Base-by-base conservation (phyloP, 2,888 invertebrate species). In the Isotomurus palustris region DNA sequence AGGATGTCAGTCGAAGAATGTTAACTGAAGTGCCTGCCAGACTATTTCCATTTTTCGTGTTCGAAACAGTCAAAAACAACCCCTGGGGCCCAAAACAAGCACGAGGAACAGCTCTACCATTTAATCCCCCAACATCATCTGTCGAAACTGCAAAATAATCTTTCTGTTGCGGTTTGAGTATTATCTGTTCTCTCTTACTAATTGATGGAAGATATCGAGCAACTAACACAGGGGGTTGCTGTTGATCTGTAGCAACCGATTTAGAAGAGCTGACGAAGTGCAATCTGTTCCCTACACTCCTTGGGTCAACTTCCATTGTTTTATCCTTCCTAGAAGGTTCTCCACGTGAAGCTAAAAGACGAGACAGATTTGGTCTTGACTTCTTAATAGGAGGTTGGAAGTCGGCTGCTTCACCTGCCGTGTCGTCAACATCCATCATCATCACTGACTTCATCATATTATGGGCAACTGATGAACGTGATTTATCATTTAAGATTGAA, bases 61-160 rank as follows among this genome's bases (percentile, higher is more conserved):
- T 64, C 17, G 45, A 14, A 1, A 64, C 49, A 1, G 55, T 49
- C 14, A 62, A 22, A 51, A 63, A 66, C 4, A 47, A 50, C 10
- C 66, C 65, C n/a, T 41, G 40, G 0, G 63, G 60, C 10, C 64
- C 56, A 47, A 68, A 68, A 17, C 55, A 50, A 10, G 66, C 63
- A 24, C 66, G 49, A 1, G 62, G 50, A 32, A 41, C 27, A 8
- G 53, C 48, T 8, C 35, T 29, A 4, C 29, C 28, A 38, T n/a
- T 49, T 25, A 50, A 36, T 4, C 17, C 5, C 8, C 10, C 24
- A 17, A 22, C 12, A 19, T 35, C 19, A 24, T 40, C 19, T 21
- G 19, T n/a, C 52, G 4, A 4, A 36, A 43, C 10, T 52, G 48
- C 52, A 56, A n/a, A 21, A 56, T 47, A 2, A 36, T 19, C 17